phyloP scores from a whole-genome alignment of 2,888 invertebrate genomes.

The Celastrina argiolus region DNA sequence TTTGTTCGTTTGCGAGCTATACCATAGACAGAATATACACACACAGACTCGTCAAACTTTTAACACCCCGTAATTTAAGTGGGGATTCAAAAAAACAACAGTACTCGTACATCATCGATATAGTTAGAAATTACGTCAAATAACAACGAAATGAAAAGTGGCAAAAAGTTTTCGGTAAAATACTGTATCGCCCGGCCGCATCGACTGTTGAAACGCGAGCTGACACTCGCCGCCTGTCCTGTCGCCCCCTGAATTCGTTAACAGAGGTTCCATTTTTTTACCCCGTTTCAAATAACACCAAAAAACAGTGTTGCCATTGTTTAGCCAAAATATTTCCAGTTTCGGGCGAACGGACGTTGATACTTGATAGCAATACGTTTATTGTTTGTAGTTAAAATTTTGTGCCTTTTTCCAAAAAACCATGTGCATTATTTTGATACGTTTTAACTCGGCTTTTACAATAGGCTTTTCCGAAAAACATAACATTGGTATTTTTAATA shows the following conservation, averaged over 20 bases:
- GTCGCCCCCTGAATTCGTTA: conserved; percentile 23
- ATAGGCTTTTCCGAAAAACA: too few relatives aligned
- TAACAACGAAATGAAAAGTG: background rate
- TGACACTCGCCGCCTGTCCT: conserved; percentile 14
- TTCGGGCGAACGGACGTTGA: background rate
- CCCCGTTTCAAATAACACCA: conserved; percentile 15
- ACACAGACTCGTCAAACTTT: too few relatives aligned
- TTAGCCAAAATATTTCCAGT: background rate
- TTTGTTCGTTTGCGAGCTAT: too few relatives aligned
- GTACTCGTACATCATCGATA: background rate
- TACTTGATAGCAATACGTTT: background rate
- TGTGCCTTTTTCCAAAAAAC: background rate
- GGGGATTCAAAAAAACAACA: too few relatives aligned
- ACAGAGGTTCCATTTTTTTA: conserved; percentile 18
- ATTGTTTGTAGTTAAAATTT: background rate
- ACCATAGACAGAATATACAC: too few relatives aligned
- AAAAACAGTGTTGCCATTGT: background rate
- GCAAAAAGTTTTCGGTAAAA: background rate
- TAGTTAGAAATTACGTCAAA: background rate
- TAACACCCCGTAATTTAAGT: too few relatives aligned
- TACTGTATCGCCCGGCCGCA: background rate
- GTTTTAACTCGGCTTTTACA: too few relatives aligned
- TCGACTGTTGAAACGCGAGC: conserved; percentile 23
- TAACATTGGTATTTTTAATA: too few relatives aligned
- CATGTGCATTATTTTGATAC: background rate